Base-by-base conservation (phyloP, 92 coral and sea anemone genomes). In the Umimayanthus kanabou region DNA sequence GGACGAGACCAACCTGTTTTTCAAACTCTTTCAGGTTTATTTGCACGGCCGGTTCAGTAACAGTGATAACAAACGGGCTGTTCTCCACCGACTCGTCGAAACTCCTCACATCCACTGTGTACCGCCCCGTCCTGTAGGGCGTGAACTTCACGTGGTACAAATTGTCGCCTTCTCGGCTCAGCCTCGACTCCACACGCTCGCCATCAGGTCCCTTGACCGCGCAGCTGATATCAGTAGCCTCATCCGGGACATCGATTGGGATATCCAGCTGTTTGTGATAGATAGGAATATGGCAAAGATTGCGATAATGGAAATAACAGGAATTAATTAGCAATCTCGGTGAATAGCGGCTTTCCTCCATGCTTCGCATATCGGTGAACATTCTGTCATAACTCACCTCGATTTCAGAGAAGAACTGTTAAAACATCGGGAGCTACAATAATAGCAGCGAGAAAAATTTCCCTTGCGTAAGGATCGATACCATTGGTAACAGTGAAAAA, bases 51-150 rank as follows among this genome's bases (percentile, higher is more conserved):
- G 94, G 80, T 64, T 94, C 98, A 15, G 87, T 87, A 15, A 94
- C 92, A 67, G 88, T 93, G 93, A 94, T 94, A 8, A 91, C 85
- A 80, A 94, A 91, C 66, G 98, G 98, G 76, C 98, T 94, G 85
- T 94, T 94, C 57, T 91, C 94, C 57, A 94, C 92, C 29, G 93
- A 93, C 39, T 94, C 86, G 29, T 95, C 96, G 11, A 90, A 92
- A 83, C 96, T 89, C 39, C 90, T 90, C 28, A 94, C 98, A 76
- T 94, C 98, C 39, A 94, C 95, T 13, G 91, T 93, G 84, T 94
- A 94, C 7, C 92, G 89, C 16, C 98, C 98, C 9, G 92, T 69
- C 33, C 89, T 89, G 75, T 79, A 39, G 25, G 98, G 98, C 42
- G 91, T 86, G 73, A 94, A 94, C 80, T 92, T 87, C 85, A 94